These are phyloP conservation scores for Salvelinus alpinus DNA, from an alignment of 2,113 vertebrate species.

Conservation along the genomic window DNA sequence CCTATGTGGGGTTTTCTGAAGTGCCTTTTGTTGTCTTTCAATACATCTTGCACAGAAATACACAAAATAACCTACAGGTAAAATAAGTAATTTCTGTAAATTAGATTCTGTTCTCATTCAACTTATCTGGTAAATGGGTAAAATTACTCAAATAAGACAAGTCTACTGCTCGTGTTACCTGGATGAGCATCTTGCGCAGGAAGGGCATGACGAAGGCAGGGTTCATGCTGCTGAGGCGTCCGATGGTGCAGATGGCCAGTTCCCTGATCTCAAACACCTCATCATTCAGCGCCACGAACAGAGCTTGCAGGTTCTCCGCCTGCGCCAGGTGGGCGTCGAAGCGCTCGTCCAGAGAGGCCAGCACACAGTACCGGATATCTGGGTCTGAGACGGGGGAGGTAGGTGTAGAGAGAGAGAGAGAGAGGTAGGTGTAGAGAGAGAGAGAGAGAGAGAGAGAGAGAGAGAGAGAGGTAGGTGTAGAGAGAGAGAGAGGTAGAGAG, in stretches of 20 bases:
- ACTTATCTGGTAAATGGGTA: too few species aligned
- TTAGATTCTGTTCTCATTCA: too few species aligned
- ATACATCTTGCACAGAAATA: too few species aligned
- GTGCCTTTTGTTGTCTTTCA: too few species aligned
- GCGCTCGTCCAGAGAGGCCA: slow-evolving; percentile 96
- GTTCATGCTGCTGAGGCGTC: slow-evolving; percentile 98
- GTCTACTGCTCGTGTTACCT: slow-evolving; percentile 73
- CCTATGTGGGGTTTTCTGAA: too few species aligned
- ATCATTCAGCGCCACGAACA: slow-evolving; percentile 96
- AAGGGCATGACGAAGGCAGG: slow-evolving; percentile 99
- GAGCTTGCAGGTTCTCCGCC: slow-evolving; percentile 94
- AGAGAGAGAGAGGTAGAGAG: neutral
- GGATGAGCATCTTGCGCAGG: slow-evolving; percentile 97
- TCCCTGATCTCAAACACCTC: slow-evolving; percentile 98
- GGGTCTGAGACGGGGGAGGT: slow-evolving; percentile 79
- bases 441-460: neutral
- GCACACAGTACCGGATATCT: slow-evolving; percentile 95
- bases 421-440: neutral
- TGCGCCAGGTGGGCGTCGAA: slow-evolving; percentile 97
- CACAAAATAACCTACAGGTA: too few species aligned
- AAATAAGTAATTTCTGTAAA: too few species aligned
- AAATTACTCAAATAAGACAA: too few species aligned
- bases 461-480: neutral
- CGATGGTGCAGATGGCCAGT: slow-evolving; percentile 96
- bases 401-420: neutral